Conservation (phyloP, 37 sponge, comb jelly and placozoan species). For the Petrosia ficiformis region DNA sequence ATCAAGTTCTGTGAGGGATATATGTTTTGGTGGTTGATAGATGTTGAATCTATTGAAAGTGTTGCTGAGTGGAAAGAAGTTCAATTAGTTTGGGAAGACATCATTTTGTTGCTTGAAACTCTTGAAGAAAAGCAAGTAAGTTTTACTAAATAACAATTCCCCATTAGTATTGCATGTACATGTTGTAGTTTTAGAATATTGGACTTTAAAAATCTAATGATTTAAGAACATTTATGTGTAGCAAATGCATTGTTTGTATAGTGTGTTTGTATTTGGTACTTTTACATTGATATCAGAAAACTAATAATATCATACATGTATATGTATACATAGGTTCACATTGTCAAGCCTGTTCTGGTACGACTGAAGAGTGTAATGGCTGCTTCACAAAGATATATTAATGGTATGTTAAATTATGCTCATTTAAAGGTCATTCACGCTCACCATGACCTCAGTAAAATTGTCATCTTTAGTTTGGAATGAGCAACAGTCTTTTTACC, state of each 20-base stretch:
- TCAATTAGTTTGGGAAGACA: conserved; percentile 48
- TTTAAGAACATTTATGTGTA: too few species aligned
- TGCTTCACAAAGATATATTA: conserved; percentile 22
- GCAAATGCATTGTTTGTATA: too few species aligned
- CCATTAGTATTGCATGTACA: background rate
- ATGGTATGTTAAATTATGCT: conserved; percentile 11
- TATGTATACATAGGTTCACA: conserved; percentile 59
- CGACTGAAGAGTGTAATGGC: conserved; percentile 34
- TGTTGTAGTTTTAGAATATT: too few species aligned
- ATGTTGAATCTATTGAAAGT: too few species aligned
- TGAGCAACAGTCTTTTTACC: too few species aligned
- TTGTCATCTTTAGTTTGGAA: too few species aligned
- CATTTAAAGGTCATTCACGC: too few species aligned
- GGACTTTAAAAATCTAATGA: too few species aligned
- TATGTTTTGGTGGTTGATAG: conserved; percentile 76
- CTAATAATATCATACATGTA: background rate
- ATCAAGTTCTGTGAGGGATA: conserved; percentile 15
- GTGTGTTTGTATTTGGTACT: too few species aligned
- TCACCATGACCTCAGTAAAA: too few species aligned
- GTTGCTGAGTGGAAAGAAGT: too few species aligned
- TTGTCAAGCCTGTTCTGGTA: conserved; percentile 66
- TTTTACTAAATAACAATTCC: background rate
- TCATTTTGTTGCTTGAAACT: conserved; percentile 64
- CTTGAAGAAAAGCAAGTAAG: conserved; percentile 85
- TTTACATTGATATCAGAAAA: background rate